Evolutionary conservation across 2,888 invertebrate species (phyloP), one percentile per base, ranked within the genome.

Genomic region (Campoplex capitator): DNA sequence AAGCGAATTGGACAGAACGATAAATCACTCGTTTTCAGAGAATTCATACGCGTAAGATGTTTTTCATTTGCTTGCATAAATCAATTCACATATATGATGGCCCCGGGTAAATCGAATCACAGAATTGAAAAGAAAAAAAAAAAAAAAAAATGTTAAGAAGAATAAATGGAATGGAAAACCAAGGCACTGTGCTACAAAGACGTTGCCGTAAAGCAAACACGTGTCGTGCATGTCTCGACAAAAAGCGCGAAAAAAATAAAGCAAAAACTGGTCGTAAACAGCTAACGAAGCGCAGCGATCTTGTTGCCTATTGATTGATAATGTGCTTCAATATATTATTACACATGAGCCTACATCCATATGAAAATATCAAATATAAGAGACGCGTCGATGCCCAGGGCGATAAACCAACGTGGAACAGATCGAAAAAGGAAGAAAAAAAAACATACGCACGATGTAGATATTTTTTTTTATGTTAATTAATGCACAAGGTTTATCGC

Each of bases 291-390:
- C 68, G 56, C 42, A 73, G 76, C 68, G 73, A 78, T 85, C 77
- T 56, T 56, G 13, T 70, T 82, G 85, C 35, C 13, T 23, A 42
- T 42, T 78, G 78, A 82, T 83, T 78, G 74, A 83, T 85, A 28
- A 70, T 42, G 35, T 54, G 38, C 3, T 68, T 38, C 54, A 28
- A 78, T 38, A n/a, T 68, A 67, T 54, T 68, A 67, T 54, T n/a
- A 68, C 35, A 71, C 35, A 54, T 51, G 3, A 23, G 13, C 35
- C 35, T 51, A 28, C 51, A 35, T 67, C 77, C 16, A 70, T n/a
- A 56, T 85, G 38, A 81, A n/a, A 51, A 65, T 32, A 38, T n/a
- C 32, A n/a, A 35, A 38, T 45, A 38, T 45, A 70, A n/a, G 45
- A 51, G 35, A 54, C n/a, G 16, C 35, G 51, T 67, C 13, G 38